Conservation (phyloP, 2,888 invertebrate species). For the Eupithecia dodoneata region DNA sequence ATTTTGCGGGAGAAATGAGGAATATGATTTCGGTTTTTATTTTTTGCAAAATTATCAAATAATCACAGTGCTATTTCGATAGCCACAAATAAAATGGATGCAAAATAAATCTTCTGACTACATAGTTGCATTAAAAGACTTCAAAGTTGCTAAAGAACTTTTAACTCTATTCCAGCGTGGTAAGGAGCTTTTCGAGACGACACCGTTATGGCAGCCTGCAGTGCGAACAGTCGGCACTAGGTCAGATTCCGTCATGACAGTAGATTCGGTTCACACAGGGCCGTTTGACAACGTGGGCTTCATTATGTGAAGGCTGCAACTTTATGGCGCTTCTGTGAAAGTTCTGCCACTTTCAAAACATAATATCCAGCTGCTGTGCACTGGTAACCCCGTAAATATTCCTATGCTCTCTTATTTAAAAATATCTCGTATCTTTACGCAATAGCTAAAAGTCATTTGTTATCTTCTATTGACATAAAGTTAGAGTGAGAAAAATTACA, state of each 20-base stretch:
- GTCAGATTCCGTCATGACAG: constrained; percentile 56
- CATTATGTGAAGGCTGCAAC: constrained; percentile 51
- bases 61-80: too few relatives aligned
- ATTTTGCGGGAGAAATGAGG: too few relatives aligned
- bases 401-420: background rate
- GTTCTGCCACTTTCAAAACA: background rate
- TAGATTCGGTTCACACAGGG: constrained; percentile 49
- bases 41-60: too few relatives aligned
- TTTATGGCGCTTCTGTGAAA: background rate
- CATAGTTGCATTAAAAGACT: background rate
- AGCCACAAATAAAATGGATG: too few relatives aligned
- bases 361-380: background rate
- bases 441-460: background rate
- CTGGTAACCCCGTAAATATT: background rate
- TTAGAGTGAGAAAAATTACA: background rate
- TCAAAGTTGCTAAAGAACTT: background rate
- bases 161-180: constrained; percentile 69
- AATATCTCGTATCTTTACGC: too few relatives aligned
- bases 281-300: constrained; percentile 63
- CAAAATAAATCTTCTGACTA: background rate
- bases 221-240: constrained; percentile 46
- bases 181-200: constrained; percentile 79
- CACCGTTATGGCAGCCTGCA: constrained; percentile 79
- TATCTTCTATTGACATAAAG: background rate
- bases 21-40: too few relatives aligned